Base-by-base conservation (phyloP, 2,797 vertebrate genomes). In the Sandelia bainsii region DNA sequence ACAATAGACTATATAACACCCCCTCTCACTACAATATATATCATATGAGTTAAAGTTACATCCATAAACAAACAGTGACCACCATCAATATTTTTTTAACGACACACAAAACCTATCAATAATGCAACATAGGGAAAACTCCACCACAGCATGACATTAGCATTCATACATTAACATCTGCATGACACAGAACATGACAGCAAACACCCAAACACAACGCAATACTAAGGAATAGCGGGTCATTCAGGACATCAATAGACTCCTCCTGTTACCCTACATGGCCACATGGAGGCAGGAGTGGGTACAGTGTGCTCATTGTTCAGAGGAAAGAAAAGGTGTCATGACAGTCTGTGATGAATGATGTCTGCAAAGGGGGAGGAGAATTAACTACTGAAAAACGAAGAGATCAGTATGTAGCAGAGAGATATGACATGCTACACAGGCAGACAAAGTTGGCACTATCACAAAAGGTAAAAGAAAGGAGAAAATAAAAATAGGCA, bases 151-250 rank as follows among this genome's bases (percentile, higher is more conserved):
- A 8, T 67, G 32, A 80, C 79, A 83, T 79, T 56, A 79, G 74
- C 79, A 84, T 85, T 86, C 83, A 77, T 59, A 83, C 65, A 23
- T 72, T 69, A 69, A 68, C 46, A 27, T 83, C 72, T 88, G 82
- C 86, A 87, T 89, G 80, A 91, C 85, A 88, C 58, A 40, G 44
- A 78, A 74, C 78, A 83, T 87, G 81, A 87, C 89, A 77, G 80
- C 85, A 86, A 83, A 86, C 81, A 61, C 70, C 62, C 77, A 56
- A 84, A 80, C 82, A 85, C 73, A 64, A 81, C 72, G 80, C 81
- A 84, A 88, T 69, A 69, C 63, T 44, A 69, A 83, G 62, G 62
- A 62, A 60, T 34, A 82, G 83, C 75, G 29, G 77, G 75, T 77
- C 62, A 79, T 72, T 80, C 52, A 69, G 69, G 63, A 86, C 84